Evolutionary conservation across 1,140 invertebrate species (phyloP), one percentile per base, ranked within the genome.

Genomic region (Ostrea denselamellosa): DNA sequence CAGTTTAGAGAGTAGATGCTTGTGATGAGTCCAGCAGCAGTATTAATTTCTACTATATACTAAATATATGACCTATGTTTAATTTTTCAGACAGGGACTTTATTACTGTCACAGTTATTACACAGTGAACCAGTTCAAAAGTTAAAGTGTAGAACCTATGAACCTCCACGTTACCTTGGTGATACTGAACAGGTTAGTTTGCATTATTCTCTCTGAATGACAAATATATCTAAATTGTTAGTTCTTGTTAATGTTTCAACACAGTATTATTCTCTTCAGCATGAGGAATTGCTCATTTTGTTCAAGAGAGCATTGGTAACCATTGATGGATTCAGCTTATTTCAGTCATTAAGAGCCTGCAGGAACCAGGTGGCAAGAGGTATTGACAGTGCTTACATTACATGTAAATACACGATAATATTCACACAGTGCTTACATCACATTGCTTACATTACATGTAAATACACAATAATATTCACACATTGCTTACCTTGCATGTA

Each of bases 221-320:
- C 14, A 62, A 62, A 62, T n/a, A 19, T 62, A 0, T 62, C n/a
- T 19, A n/a, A 19, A 62, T 19, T 62, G 56, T 19, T 51, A 68
- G 5, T 14, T 68, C n/a, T 53, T 58, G 56, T 4, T 71, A 17
- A 68, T 68, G 44, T 9, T 83, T 82, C 4, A n/a, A n/a, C 65
- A 62, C 34, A 54, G 22, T 28, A 86, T 22, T 77, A 77, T 65
- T 71, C 65, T 86, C 14, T 89, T 53, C 94, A 96, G 92, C 94
- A 95, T 19, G 98, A 99, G 95, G 98, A 99, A 95, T 93, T 99
- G 54, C 96, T 98, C 91, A 96, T 99, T 82, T 95, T 98, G 1
- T 98, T 98, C 93, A 95, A 95, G 83, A 93, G 91, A 88, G 96
- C 96, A 90, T 94, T 98, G 62, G 98, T 98, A 93, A 96, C 97